phyloP scores from a whole-genome alignment of 2,113 vertebrate species.

The Notarius lentiginosus region DNA sequence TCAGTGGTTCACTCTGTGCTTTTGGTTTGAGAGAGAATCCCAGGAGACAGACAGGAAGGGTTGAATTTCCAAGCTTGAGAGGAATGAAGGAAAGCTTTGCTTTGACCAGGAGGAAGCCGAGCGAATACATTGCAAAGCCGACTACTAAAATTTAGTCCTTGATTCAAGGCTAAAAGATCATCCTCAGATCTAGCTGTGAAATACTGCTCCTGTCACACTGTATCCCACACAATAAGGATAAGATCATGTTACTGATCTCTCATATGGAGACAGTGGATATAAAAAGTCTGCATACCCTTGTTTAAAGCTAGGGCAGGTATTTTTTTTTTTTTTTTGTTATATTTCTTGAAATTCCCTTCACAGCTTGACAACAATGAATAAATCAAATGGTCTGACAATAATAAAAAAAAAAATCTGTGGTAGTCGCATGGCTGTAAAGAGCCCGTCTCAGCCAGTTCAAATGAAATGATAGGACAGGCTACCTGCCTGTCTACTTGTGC shows the following conservation, averaged over 20 bases:
- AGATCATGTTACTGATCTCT: too few relatives aligned
- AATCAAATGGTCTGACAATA: too few relatives aligned
- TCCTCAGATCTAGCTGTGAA: too few relatives aligned
- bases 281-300: not conserved
- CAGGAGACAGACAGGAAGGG: constrained; percentile 33
- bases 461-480: too few relatives aligned
- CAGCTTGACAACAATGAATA: too few relatives aligned
- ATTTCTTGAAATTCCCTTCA: too few relatives aligned
- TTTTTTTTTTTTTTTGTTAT: too few relatives aligned
- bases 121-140: not conserved
- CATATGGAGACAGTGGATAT: not conserved
- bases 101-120: not conserved
- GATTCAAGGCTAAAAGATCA: not conserved
- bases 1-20: constrained; percentile 46
- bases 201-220: not conserved
- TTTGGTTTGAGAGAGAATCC: constrained; percentile 24
- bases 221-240: not conserved
- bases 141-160: not conserved
- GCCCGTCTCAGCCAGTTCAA: too few relatives aligned
- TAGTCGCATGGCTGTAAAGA: too few relatives aligned
- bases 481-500: too few relatives aligned
- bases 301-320: not conserved
- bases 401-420: too few relatives aligned
- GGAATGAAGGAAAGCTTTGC: not conserved
- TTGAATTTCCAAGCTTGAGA: constrained; percentile 39